Evolutionary conservation across 2,888 invertebrate genomes (phyloP).

Genomic region (Xestia ashworthii): DNA sequence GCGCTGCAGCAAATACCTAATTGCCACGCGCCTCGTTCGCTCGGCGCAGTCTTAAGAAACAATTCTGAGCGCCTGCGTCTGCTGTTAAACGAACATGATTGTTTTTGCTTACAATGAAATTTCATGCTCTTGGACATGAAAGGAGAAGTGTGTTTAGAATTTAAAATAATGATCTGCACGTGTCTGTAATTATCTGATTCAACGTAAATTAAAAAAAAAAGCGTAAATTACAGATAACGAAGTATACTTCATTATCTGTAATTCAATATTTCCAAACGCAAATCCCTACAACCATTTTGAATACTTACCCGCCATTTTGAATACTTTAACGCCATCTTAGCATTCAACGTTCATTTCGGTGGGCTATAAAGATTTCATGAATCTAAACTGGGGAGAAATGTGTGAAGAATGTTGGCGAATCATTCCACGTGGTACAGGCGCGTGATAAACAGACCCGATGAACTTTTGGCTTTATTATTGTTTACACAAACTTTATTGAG

Average conservation of each 20-base stretch:
- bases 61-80: not conserved
- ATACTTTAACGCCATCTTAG: slow-evolving; percentile 24
- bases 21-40: too few relatives aligned
- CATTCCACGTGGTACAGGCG: slow-evolving; percentile 41
- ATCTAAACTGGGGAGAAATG: slow-evolving; percentile 46
- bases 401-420: slow-evolving; percentile 39
- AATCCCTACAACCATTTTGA: not conserved
- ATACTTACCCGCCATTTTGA: slow-evolving; percentile 26
- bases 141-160: slow-evolving; percentile 9
- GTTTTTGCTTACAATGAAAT: slow-evolving; percentile 9
- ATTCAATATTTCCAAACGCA: slow-evolving; percentile 5
- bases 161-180: not conserved
- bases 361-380: slow-evolving; percentile 52
- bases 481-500: slow-evolving; percentile 50
- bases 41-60: too few relatives aligned
- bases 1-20: too few relatives aligned
- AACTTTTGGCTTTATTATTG: slow-evolving; percentile 56
- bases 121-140: slow-evolving; percentile 18
- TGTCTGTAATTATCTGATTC: not conserved
- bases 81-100: slow-evolving; percentile 30
- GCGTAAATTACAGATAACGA: not conserved
- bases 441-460: slow-evolving; percentile 49
- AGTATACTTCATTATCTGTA: not conserved
- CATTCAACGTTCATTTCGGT: slow-evolving; percentile 23
- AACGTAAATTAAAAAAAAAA: not conserved